phyloP scores from a whole-genome alignment of 2,888 invertebrate genomes.

The Antheraea yamamai region DNA sequence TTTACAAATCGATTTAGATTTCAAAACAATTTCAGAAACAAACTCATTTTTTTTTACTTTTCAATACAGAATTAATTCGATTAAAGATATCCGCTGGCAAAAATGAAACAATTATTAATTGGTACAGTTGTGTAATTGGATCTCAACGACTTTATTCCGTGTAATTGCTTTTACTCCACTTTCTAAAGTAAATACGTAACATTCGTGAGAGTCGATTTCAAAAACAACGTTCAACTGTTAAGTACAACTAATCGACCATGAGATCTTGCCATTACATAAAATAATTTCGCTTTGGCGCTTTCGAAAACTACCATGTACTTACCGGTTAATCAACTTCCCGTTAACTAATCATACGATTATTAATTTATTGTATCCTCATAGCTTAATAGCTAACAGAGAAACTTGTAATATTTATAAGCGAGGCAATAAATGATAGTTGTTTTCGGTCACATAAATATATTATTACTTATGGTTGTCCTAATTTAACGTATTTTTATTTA shows the following conservation, averaged over 20 bases:
- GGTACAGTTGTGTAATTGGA: constrained; percentile 41
- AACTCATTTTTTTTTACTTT: background rate
- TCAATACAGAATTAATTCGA: background rate
- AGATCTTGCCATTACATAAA: constrained; percentile 45
- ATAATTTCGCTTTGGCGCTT: constrained; percentile 43
- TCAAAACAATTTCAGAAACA: too few relatives aligned
- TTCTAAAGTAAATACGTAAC: constrained; percentile 53
- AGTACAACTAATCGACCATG: constrained; percentile 40
- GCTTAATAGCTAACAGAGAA: background rate
- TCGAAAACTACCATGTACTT: constrained; percentile 7
- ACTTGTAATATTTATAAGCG: background rate
- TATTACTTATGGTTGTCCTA: background rate
- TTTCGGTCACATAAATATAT: background rate
- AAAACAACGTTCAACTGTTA: constrained; percentile 30
- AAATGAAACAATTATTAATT: constrained; percentile 25
- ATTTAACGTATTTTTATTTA: too few relatives aligned
- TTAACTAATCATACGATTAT: background rate
- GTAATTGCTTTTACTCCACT: constrained; percentile 56
- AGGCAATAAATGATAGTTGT: background rate
- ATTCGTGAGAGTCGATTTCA: constrained; percentile 29
- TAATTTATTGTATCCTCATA: background rate
- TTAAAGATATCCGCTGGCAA: too few relatives aligned
- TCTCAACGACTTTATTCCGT: constrained; percentile 40
- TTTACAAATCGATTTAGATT: too few relatives aligned
- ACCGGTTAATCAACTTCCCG: constrained; percentile 8